phyloP scores from a whole-genome alignment of 2,888 invertebrate genomes.

The Teinopalpus imperialis region DNA sequence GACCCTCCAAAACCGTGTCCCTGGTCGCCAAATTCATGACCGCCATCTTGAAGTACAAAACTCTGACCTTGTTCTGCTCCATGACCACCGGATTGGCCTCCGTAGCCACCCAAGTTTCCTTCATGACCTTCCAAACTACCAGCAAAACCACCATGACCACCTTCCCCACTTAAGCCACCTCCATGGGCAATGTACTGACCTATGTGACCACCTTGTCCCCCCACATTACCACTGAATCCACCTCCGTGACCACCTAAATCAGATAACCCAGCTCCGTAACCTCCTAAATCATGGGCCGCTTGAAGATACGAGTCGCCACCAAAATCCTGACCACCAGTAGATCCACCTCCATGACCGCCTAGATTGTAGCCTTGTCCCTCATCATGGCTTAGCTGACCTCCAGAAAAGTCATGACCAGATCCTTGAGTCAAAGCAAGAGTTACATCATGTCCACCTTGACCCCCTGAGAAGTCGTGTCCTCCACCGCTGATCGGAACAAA shows the following conservation, averaged over 20 bases:
- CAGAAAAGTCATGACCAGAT: slow-evolving; percentile 28
- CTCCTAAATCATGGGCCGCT: slow-evolving; percentile 62
- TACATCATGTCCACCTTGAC: slow-evolving; percentile 41
- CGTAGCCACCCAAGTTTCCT: slow-evolving; percentile 30
- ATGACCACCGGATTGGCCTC: slow-evolving; percentile 30
- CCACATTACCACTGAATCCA: slow-evolving; percentile 35
- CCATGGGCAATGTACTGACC: slow-evolving; percentile 38
- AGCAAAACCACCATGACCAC: slow-evolving; percentile 33
- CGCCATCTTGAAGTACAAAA: slow-evolving; percentile 41
- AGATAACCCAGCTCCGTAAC: slow-evolving; percentile 35
- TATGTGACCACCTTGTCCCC: slow-evolving; percentile 37
- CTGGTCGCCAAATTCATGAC: slow-evolving; percentile 39
- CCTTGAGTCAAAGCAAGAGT: slow-evolving; percentile 37
- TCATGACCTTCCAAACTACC: slow-evolving; percentile 31
- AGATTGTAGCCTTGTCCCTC: slow-evolving; percentile 28
- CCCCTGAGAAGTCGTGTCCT: slow-evolving; percentile 37
- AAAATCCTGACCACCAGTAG: slow-evolving; percentile 37
- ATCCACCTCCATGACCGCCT: slow-evolving; percentile 33
- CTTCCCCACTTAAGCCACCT: slow-evolving; percentile 34
- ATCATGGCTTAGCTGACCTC: slow-evolving; percentile 27
- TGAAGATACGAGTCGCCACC: slow-evolving; percentile 64
- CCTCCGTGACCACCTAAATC: slow-evolving; percentile 34
- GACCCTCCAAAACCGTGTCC: slow-evolving; percentile 36
- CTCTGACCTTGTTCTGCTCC: slow-evolving; percentile 32
- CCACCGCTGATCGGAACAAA: slow-evolving; percentile 32